These are phyloP conservation scores for Eilema caniola DNA, from an alignment of 2,888 invertebrate species.

Conservation along the genomic window DNA sequence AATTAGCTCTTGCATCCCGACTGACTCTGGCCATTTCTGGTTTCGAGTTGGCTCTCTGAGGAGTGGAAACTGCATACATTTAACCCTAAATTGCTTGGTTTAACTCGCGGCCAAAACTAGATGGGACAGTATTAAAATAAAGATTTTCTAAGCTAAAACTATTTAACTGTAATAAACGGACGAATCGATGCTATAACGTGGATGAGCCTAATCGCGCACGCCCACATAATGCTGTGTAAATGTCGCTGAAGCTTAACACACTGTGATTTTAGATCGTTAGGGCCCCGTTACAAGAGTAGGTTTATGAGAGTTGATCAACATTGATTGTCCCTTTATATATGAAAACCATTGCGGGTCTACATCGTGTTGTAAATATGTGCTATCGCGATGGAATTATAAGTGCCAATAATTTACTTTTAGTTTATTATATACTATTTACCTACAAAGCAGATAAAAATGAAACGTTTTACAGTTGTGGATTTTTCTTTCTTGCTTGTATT, in stretches of 20 bases:
- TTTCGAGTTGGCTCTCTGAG: too few relatives aligned
- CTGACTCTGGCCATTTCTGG: too few relatives aligned
- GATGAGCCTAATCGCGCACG: conserved; percentile 11
- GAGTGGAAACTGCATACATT: too few relatives aligned
- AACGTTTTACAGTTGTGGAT: too few relatives aligned
- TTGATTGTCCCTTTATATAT: conserved; percentile 30
- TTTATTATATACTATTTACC: background rate
- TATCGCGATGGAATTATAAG: conserved; percentile 5
- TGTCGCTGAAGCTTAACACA: conserved; percentile 45
- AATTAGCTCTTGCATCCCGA: too few relatives aligned
- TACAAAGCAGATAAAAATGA: too few relatives aligned
- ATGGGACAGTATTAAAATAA: background rate
- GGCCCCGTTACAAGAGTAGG: conserved; percentile 27
- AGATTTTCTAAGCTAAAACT: background rate
- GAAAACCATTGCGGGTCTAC: conserved; percentile 5
- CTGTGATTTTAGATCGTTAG: conserved; percentile 52
- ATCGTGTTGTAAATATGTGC: conserved; percentile 2
- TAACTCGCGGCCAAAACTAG: background rate
- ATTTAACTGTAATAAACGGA: background rate
- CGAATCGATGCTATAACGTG: conserved; percentile 12
- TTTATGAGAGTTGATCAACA: conserved; percentile 36
- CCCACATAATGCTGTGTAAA: conserved; percentile 44
- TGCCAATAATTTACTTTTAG: background rate
- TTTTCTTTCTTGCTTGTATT: too few relatives aligned
- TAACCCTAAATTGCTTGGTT: background rate